Conservation (phyloP, 2,797 vertebrate species). For the Acropternis orthonyx region DNA sequence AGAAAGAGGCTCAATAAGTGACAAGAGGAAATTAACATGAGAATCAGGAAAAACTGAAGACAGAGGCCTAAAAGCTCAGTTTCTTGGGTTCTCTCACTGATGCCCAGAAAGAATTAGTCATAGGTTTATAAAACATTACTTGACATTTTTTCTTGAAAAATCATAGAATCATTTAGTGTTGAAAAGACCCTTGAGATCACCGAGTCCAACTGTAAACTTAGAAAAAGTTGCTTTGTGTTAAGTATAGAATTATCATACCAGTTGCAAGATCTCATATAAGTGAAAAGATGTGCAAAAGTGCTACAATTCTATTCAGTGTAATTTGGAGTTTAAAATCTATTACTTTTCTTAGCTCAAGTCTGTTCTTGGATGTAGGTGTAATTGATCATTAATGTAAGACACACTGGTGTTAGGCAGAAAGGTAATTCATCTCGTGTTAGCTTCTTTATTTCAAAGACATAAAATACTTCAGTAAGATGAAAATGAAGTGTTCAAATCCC, state of each 20-base stretch:
- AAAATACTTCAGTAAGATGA: constrained; percentile 40
- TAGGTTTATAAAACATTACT: background rate
- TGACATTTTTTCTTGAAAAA: background rate
- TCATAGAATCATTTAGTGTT: background rate
- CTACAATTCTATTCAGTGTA: background rate
- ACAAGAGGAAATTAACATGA: background rate
- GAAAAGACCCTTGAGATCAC: background rate
- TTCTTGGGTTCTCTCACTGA: background rate
- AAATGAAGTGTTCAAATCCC: constrained; percentile 50
- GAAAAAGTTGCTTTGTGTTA: background rate
- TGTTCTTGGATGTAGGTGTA: constrained; percentile 16
- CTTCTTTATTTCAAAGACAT: constrained; percentile 31
- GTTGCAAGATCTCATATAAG: background rate
- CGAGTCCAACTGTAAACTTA: background rate
- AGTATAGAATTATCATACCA: background rate
- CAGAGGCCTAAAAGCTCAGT: background rate
- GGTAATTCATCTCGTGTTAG: constrained; percentile 5
- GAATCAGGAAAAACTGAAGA: background rate
- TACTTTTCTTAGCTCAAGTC: constrained; percentile 5
- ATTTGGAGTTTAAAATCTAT: constrained; percentile 32
- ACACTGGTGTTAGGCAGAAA: constrained; percentile 4
- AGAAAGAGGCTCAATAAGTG: background rate
- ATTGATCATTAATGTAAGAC: constrained; percentile 49
- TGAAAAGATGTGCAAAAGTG: constrained; percentile 2
- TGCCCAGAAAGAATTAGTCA: background rate